Evolutionary conservation across 2,797 vertebrate species (phyloP), one percentile per base, ranked within the genome.

Genomic region (Pygocentrus nattereri): DNA sequence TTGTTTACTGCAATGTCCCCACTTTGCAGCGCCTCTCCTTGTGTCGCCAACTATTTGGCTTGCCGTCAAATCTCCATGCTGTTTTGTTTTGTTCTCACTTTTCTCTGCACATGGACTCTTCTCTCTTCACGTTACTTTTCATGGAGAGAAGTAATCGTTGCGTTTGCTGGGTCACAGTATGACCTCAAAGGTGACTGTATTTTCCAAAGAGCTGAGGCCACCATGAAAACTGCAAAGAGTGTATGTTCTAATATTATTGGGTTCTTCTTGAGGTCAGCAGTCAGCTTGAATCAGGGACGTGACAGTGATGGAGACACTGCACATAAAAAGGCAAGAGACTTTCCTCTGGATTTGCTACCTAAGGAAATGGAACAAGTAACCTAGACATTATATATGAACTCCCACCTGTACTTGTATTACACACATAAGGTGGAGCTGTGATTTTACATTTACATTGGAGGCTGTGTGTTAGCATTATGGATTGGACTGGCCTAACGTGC

Each of bases 1-100:
- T 34, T 85, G 86, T 90, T 87, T 86, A 85, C 85, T 62, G 52
- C 62, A 44, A 83, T 74, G 75, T 68, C 27, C 61, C 54, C n/a
- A 41, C 79, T 74, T 77, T 78, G 69, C 70, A 64, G 67, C 44
- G 41, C 49, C n/a, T 80, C 69, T 74, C 59, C 50, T 74, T 47
- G 34, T 52, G n/a, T 84, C 81, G 74, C 34, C 65, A 71, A 54
- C 69, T 62, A 72, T 86, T 86, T 84, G 74, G 73, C 83, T 30
- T 62, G 52, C 74, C 49, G 61, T 75, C 67, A 75, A 70, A 62
- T 68, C 70, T 74, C 23, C 23, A 21, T 25, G 25, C 50, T n/a
- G 47, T 44, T 38, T 80, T 83, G 34, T 73, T 73, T 74, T 58
- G 52, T 58, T 21, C n/a, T 61, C n/a, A 15, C 41, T 19, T 6